Evolutionary conservation across 2,113 vertebrate species (phyloP), one percentile per base, ranked within the genome.

Genomic region (Xiphorhynchus elegans): DNA sequence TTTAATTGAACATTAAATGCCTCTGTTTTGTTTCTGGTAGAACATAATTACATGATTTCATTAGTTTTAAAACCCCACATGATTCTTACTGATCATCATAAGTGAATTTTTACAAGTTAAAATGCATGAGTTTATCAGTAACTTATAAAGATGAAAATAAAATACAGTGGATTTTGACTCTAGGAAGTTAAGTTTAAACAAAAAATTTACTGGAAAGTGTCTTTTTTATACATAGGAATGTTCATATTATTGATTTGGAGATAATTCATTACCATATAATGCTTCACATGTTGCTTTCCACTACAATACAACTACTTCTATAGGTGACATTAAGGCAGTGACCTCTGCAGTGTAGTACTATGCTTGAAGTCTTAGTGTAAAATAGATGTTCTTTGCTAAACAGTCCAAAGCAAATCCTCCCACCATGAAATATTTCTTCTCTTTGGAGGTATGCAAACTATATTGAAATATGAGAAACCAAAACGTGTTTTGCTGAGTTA

Each of bases 91-190:
- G 42, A 35, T 80, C 52, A 4, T 62, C 9, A 4, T 50, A 74
- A 69, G 18, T 35, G 59, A 90, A 58, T 59, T 91, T 85, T 85
- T 82, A 56, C 24, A 84, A 87, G 46, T 42, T 77, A 12, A 58
- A 77, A 69, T 58, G 11, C 16, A 1, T n/a, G 55, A 28, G 7
- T 44, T 5, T 67, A 55, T 68, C 0, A 0, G 50, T 24, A 64
- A 73, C 10, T 64, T 56, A 37, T 7, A 63, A 60, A 11, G 3
- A 64, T 14, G 33, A 83, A 87, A 91, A 79, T 62, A 83, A 87
- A 91, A 79, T 62, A 2, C 75, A 90, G 24, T 35, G 3, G 12
- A 78, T 81, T 90, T 74, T 86, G 42, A 33, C 16, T 59, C n/a
- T 14, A 44, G 10, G 39, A 77, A 90, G 6, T 46, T 46, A 47